Evolutionary conservation across 2,888 invertebrate genomes (phyloP), one percentile per base, ranked within the genome.

Genomic region (Chydorus sphaericus): DNA sequence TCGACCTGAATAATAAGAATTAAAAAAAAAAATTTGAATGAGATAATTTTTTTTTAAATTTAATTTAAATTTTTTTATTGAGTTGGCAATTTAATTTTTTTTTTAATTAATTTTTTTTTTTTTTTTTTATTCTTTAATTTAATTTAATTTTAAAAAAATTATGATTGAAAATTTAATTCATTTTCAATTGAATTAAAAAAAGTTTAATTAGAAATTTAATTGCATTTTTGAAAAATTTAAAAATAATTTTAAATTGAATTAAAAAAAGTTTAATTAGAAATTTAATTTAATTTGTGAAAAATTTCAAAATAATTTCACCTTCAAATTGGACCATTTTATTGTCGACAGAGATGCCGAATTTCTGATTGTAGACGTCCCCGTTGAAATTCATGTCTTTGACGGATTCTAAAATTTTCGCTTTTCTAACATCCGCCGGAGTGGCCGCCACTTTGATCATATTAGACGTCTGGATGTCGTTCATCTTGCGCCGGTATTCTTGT

Each of bases 371-470:
- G 0, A 77, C 69, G 66, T 73, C 68, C 0, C 60, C 4, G 58
- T 73, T 72, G 57, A 70, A 70, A 3, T 64, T 59, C 14, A 71
- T 18, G 10, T 36, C 10, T 16, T 30, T 72, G 65, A 83, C 83
- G 57, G 83, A 75, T 52, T 78, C 76, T 67, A 82, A 77, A 55
- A 97, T 96, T 69, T 90, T 92, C 0, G 69, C 60, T 66, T 88
- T 85, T 23, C 97, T 77, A 14, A 73, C 77, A 8, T 77, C 73
- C 0, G 96, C 87, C 1, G 80, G 76, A 0, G 89, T 83, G 0
- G 96, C 94, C 0, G 96, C 87, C 38, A 77, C 75, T 66, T 73
- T 79, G 54, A 97, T 92, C 90, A 98, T 92, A 0, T 76, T 78
- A 0, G 84, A 74, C 0, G 93, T 85, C 70, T 96, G 94, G 29